Base-by-base conservation (phyloP, 2,888 invertebrate species). In the Phragmatobia fuliginosa region DNA sequence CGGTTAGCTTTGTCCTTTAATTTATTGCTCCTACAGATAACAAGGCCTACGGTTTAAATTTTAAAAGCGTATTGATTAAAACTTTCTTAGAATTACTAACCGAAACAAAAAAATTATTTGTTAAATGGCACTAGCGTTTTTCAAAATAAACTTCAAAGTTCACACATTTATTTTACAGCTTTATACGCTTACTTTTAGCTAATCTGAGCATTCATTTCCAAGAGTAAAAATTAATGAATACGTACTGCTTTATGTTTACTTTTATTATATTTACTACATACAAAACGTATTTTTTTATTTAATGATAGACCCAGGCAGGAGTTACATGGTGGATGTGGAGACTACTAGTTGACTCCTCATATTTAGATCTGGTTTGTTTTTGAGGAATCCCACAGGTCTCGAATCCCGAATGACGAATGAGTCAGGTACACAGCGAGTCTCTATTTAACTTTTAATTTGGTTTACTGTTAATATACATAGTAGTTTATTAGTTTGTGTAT, bases 1-100 rank as follows among this genome's bases (percentile, higher is more conserved):
- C 70, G 79, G 63, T 32, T 36, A 10, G 62, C 52, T 41, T 68
- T 62, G 18, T 49, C 41, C 36, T 52, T 11, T 56, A 33, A 63
- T 68, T 62, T 36, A 62, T 56, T 32, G 56, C 62, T 31, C 18
- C 10, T 18, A 31, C 25, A 49, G 49, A 63, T 62, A 28, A 62
- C 36, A 61, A 45, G 41, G 31, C 28, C 31, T 62, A 31, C 28
- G 4, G 28, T 41, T 61, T 61, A 61, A n/a, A n/a, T n/a, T n/a
- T n/a, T n/a, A n/a, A n/a, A 61, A 45, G 49, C 25, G 60, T n/a
- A 33, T 11, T 67, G 52, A 38, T 62, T 18, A 11, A 49, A 61
- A 33, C 36, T 21, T n/a, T 36, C 36, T 61, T 36, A 18, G 25
- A 58, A n/a, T 62, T 59, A 8, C 5, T 32, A 18, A 32, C 31